Percentiles rank a stretch among this genome's conserved stretches.
Evolutionary conservation across 2,888 invertebrate species (phyloP).

Genomic region (Boloria euphrosyne): DNA sequence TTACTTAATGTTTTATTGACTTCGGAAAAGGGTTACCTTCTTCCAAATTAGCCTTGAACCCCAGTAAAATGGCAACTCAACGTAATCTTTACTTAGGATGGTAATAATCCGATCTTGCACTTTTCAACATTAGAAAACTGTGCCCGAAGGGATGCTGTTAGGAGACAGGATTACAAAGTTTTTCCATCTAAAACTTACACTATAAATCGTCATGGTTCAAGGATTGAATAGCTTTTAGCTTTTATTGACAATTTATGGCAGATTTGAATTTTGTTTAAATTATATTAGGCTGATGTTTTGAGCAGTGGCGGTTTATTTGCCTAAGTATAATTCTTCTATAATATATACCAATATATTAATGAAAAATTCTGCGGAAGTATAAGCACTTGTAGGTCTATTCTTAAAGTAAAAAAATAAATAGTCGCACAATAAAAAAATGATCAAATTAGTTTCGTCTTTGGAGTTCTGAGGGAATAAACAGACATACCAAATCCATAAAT

Average conservation of each 20-base stretch:
- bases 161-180: conserved; percentile 70
- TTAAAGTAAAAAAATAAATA: too few relatives aligned
- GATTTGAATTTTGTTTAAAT: conserved; percentile 66
- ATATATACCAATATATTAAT: too few relatives aligned
- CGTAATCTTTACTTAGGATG: conserved; percentile 34
- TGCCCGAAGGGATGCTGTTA: conserved; percentile 44
- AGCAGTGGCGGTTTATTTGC: conserved; percentile 8
- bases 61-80: conserved; percentile 19
- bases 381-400: too few relatives aligned
- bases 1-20: conserved; percentile 8
- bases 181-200: conserved; percentile 78
- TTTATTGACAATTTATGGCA: conserved; percentile 75
- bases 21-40: conserved; percentile 12
- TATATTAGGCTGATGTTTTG: conserved; percentile 13
- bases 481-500: too few relatives aligned
- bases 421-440: too few relatives aligned
- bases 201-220: conserved; percentile 72
- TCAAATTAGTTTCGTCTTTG: too few relatives aligned
- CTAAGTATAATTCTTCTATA: too few relatives aligned
- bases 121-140: conserved; percentile 44
- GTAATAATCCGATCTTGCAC: conserved; percentile 39
- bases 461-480: too few relatives aligned
- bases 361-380: too few relatives aligned
- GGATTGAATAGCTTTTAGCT: conserved; percentile 41
- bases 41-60: conserved; percentile 20